Conservation (phyloP, 2,888 invertebrate genomes). For the Tetragonula carbonaria region DNA sequence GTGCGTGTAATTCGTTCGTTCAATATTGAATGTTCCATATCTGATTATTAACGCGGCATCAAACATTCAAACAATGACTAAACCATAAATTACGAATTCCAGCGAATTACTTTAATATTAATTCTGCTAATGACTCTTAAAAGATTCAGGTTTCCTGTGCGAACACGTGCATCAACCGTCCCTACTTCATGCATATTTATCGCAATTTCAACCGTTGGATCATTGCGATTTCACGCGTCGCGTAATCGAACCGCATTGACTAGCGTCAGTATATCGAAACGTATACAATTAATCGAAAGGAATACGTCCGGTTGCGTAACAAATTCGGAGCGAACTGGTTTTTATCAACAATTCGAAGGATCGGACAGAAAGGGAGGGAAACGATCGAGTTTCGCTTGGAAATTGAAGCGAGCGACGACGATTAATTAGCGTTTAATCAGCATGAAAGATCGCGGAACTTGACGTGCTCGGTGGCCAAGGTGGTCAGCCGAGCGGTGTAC, state of each 20-base stretch:
- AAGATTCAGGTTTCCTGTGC: neutral
- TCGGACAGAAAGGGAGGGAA: no score
- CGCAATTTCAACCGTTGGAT: neutral
- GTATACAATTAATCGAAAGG: no score
- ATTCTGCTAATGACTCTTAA: neutral
- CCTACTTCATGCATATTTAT: no score
- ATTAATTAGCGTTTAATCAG: conserved; percentile 44
- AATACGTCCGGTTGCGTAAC: no score
- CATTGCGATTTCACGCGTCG: neutral
- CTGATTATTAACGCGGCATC: neutral
- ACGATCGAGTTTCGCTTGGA: no score
- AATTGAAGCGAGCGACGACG: neutral
- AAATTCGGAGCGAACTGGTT: no score
- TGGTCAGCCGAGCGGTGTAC: no score
- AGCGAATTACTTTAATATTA: neutral
- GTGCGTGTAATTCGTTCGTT: no score
- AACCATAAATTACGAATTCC: neutral
- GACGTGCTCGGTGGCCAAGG: neutral
- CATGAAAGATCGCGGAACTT: conserved; percentile 2
- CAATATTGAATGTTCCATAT: no score
- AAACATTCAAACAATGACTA: neutral
- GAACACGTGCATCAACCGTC: neutral
- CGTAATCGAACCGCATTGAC: no score
- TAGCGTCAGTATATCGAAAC: no score
- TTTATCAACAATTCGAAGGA: no score